These are phyloP conservation scores for Syngnathus typhle DNA, from an alignment of 2,113 vertebrate genomes.

Conservation along the genomic window DNA sequence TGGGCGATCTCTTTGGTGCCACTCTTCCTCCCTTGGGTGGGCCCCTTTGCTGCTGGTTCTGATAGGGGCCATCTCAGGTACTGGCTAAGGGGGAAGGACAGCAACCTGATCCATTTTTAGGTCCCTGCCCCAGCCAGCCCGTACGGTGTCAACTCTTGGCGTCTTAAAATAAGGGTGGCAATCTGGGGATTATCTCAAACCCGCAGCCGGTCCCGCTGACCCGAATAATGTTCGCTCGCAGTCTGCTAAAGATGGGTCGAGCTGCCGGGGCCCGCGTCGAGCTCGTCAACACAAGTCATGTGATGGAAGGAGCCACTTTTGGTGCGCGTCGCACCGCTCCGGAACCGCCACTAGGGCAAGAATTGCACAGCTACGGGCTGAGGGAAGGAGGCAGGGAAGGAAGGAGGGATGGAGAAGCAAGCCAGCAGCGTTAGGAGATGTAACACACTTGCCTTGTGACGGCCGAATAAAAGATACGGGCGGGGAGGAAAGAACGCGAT, in stretches of 20 bases:
- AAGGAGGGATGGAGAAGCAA: slow-evolving; percentile 59
- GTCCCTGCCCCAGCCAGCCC: slow-evolving; percentile 41
- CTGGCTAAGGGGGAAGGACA: slow-evolving; percentile 52
- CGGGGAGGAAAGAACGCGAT: slow-evolving; percentile 92
- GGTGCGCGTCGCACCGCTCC: neutral
- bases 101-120: slow-evolving; percentile 68
- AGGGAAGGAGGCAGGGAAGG: neutral
- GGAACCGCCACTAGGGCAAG: slow-evolving; percentile 14
- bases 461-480: slow-evolving; percentile 93
- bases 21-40: slow-evolving; percentile 51
- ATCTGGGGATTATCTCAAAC: slow-evolving; percentile 72
- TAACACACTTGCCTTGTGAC: slow-evolving; percentile 89
- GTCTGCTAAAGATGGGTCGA: slow-evolving; percentile 30
- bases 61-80: slow-evolving; percentile 20
- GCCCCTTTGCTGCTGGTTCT: slow-evolving; percentile 22
- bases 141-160: slow-evolving; percentile 62
- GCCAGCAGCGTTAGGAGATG: slow-evolving; percentile 73
- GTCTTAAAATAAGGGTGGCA: slow-evolving; percentile 73
- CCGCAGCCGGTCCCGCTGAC: slow-evolving; percentile 58
- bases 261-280: slow-evolving; percentile 30
- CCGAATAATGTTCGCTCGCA: slow-evolving; percentile 59
- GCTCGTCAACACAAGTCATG: neutral
- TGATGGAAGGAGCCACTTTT: neutral
- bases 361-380: slow-evolving; percentile 9
- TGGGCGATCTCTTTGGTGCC: slow-evolving; percentile 65